Base-by-base conservation (phyloP, 2,113 vertebrate genomes). In the Ifrita kowaldi region DNA sequence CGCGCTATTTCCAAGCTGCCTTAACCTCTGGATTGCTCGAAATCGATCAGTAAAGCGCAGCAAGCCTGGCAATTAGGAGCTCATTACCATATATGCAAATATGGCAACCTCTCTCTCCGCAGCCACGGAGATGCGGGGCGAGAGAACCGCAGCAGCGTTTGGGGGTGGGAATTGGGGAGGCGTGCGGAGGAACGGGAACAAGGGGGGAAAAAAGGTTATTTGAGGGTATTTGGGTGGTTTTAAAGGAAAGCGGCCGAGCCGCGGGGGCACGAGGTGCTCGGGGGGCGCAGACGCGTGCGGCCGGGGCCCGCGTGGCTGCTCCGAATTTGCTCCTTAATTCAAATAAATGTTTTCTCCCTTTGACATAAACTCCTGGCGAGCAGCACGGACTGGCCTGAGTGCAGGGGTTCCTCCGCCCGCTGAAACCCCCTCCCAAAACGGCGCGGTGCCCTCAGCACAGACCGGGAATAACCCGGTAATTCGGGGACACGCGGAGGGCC, bases 1-100 rank as follows among this genome's bases (percentile, higher is more conserved):
- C 11, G 53, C n/a, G 35, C 9, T 42, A 32, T 86, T 92, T 75
- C 96, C 84, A 75, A 80, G 96, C 96, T 93, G 77, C 84, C 89
- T 87, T 84, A 71, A 84, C 91, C 94, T 97, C 60, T 97, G 87
- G 79, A 90, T 97, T 89, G 97, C 96, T 97, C 92, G 97, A 87
- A 97, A 97, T 95, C 94, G 92, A 97, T 95, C 87, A 47, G 77
- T 85, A 81, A 93, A 95, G 96, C 95, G 75, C 80, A 92, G 94
- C 97, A 49, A 94, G 97, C 70, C 85, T 96, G 98, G 98, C 98
- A 99, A 99, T 99, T 99, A 99, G 98, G 96, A 55, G 93, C 95
- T 97, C 86, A 99, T 99, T 99, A 99, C 97, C 99, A 99, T 99
- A 99, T 98, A 99, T 99, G 99, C 98, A 99, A 99, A 99, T 98